Conservation (phyloP, 2,797 vertebrate genomes). For the Clarias laeviceps region DNA sequence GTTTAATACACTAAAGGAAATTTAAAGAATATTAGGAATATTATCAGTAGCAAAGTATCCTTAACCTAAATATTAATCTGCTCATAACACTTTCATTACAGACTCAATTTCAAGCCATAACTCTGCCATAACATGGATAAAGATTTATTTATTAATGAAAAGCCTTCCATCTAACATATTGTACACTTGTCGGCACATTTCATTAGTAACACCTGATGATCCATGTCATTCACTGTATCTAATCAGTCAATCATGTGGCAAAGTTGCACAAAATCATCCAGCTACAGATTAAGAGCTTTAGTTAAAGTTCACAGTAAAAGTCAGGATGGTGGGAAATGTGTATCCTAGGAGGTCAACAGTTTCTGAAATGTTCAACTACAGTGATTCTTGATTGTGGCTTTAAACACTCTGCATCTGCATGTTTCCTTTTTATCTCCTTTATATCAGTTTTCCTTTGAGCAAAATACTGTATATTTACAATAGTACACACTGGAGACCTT, state of each 20-base stretch:
- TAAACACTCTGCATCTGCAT: background rate
- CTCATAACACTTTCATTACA: background rate
- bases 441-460: background rate
- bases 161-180: too few species aligned
- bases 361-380: background rate
- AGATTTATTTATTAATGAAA: background rate
- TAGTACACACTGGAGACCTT: background rate
- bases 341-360: background rate
- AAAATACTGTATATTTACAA: background rate
- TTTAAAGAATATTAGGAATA: background rate
- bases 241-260: background rate
- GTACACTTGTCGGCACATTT: background rate
- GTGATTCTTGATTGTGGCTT: background rate
- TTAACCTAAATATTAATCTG: background rate
- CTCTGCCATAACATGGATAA: background rate
- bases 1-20: background rate
- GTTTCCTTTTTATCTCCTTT: background rate
- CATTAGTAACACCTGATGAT: background rate
- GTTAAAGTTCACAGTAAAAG: background rate
- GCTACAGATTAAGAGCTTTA: background rate
- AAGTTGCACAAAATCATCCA: background rate
- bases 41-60: background rate
- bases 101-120: background rate
- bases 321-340: background rate
- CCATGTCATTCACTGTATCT: background rate